Base-by-base conservation (phyloP, 2,113 vertebrate species). In the Tenrec ecaudatus region DNA sequence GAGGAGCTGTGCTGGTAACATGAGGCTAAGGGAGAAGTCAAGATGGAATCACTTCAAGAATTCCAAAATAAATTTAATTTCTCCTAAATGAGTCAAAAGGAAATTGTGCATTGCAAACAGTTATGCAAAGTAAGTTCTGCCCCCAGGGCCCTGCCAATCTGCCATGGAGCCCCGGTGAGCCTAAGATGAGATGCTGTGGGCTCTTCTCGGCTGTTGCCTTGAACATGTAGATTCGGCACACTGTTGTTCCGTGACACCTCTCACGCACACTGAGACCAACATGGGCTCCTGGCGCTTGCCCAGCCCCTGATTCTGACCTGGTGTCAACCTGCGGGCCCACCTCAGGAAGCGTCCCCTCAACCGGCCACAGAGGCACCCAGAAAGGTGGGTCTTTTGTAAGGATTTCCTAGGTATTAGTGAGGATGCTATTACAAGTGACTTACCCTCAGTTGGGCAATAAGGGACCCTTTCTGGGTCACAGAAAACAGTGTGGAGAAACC, bases 21-120 rank as follows among this genome's bases (percentile, higher is more conserved):
- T 10, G 64, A 29, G 86, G 73, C 75, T n/a, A 43, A 92, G n/a
- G 11, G 20, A 68, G 66, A 91, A 82, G 91, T 94, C 89, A 78
- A 76, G 29, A 82, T 57, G 79, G n/a, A 86, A 80, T 71, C 68
- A 81, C 58, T 92, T 14, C 33, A 79, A 94, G 87, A 87, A 86
- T 80, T 95, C 90, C 82, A 94, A 94, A 96, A 90, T 69, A 82
- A 95, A 91, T 95, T 92, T 82, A 94, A 94, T 91, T 96, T 77
- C 64, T 80, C 53, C 25, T 73, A 84, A 94, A 82, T 73, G 95
- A 92, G 88, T 94, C 36, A 94, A 96, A 96, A 94, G 89, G 88
- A 96, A 96, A 95, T 85, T 77, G 94, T 86, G 93, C 94, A 86
- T 94, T 81, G 66, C 95, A 88, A 94, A 96, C 89, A 88, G 79